These are phyloP conservation scores for Protonibea diacanthus DNA, from an alignment of 2,797 vertebrate genomes.

Conservation along the genomic window DNA sequence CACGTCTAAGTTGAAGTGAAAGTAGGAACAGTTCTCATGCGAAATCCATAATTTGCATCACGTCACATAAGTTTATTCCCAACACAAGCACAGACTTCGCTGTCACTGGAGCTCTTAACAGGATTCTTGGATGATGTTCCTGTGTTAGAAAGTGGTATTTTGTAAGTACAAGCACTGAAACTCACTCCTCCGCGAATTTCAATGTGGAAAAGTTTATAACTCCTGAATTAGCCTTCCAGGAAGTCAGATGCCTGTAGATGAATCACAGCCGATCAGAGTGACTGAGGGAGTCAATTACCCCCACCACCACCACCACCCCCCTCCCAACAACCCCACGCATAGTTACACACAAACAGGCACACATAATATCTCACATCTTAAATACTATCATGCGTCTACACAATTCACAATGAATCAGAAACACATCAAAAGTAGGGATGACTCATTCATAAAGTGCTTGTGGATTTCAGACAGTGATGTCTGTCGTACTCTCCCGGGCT, in stretches of 20 bases:
- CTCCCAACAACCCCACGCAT: constrained; percentile 17
- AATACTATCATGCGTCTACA: constrained; percentile 47
- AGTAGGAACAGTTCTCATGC: constrained; percentile 53
- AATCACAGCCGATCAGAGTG: constrained; percentile 66
- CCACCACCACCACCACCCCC: background rate
- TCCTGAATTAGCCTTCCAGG: constrained; percentile 67
- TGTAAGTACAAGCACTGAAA: constrained; percentile 43
- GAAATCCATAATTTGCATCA: constrained; percentile 30
- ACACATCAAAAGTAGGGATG: constrained; percentile 55
- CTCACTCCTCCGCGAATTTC: constrained; percentile 51
- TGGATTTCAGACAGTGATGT: constrained; percentile 59
- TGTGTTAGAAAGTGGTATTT: constrained; percentile 31
- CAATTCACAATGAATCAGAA: constrained; percentile 61
- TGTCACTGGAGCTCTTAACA: background rate
- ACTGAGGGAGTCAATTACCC: constrained; percentile 55
- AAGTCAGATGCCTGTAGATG: constrained; percentile 73
- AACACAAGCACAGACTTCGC: constrained; percentile 11
- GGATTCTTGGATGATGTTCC: constrained; percentile 11
- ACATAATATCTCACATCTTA: constrained; percentile 40
- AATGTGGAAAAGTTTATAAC: constrained; percentile 69
- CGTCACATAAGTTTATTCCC: constrained; percentile 20
- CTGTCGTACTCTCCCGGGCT: constrained; percentile 26
- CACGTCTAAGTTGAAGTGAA: constrained; percentile 65
- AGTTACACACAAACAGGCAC: background rate
- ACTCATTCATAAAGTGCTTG: constrained; percentile 73